These are phyloP conservation scores for Cuculus canorus DNA, from an alignment of 2,797 vertebrate species.

Conservation along the genomic window DNA sequence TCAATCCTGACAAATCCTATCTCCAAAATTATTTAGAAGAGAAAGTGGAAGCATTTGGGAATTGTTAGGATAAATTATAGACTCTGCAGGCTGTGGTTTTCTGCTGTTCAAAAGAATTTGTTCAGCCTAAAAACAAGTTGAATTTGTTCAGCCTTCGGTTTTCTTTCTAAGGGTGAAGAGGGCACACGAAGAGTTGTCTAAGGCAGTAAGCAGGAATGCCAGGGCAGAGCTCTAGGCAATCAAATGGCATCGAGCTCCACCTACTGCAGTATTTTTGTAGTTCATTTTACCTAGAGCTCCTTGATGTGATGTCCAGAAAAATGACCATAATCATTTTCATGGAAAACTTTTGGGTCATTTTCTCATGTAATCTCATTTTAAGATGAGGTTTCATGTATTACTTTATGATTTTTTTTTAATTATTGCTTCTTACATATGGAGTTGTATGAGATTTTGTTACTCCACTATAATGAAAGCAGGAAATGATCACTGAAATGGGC, in stretches of 20 bases:
- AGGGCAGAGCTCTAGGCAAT: accelerated
- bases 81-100: neutral
- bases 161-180: neutral
- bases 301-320: neutral
- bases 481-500: conserved; percentile 1
- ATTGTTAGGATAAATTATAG: neutral
- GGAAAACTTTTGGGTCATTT: neutral
- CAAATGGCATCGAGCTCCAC: conserved; percentile 27
- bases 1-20: too few species aligned
- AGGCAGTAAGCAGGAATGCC: neutral
- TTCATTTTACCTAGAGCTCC: neutral
- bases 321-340: neutral
- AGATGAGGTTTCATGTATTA: neutral
- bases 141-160: neutral
- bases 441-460: neutral
- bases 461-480: neutral
- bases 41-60: neutral
- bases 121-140: neutral
- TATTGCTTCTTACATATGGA: neutral
- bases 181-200: accelerated
- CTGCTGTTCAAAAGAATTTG: neutral
- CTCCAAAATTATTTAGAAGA: neutral
- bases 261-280: conserved; percentile 16
- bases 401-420: neutral
- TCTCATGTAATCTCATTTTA: neutral